Conservation (phyloP, 2,797 vertebrate genomes). For the Gorsachius magnificus region DNA sequence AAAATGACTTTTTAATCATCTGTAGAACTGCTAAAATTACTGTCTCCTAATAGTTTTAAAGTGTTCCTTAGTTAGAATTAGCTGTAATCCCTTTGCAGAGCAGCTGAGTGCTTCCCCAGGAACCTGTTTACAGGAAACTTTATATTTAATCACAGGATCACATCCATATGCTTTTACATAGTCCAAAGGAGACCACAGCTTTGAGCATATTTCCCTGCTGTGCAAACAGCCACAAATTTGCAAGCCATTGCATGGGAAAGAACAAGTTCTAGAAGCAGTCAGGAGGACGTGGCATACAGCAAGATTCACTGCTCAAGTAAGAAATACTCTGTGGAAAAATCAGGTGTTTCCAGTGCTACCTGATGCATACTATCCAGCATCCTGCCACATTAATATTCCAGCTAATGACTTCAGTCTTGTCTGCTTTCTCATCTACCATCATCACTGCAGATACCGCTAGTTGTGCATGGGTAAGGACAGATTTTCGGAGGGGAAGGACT, state of each 20-base stretch:
- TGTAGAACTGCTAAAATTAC: constrained; percentile 83
- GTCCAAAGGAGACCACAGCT: neutral
- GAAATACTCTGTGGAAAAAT: neutral
- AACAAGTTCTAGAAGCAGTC: neutral
- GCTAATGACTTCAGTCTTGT: neutral
- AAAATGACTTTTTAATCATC: constrained; percentile 99
- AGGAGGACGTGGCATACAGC: neutral
- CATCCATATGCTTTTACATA: neutral
- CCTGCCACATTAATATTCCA: neutral
- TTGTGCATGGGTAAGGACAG: neutral
- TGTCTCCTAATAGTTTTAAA: constrained; percentile 88
- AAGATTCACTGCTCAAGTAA: neutral
- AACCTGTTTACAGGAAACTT: constrained; percentile 70
- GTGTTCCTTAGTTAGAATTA: constrained; percentile 80
- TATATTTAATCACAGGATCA: constrained; percentile 67
- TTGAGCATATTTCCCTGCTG: neutral
- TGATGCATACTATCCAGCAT: neutral
- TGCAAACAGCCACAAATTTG: neutral
- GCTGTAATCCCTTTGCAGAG: constrained; percentile 52
- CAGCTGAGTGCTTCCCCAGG: constrained; percentile 42
- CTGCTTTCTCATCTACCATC: neutral
- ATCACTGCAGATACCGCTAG: neutral
- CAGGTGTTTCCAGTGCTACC: neutral
- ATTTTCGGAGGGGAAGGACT: neutral
- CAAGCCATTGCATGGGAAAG: neutral